Percentiles rank a stretch among this genome's conserved stretches.
phyloP scores from a whole-genome alignment of 2,888 invertebrate genomes.

The Protophormia terraenovae region DNA sequence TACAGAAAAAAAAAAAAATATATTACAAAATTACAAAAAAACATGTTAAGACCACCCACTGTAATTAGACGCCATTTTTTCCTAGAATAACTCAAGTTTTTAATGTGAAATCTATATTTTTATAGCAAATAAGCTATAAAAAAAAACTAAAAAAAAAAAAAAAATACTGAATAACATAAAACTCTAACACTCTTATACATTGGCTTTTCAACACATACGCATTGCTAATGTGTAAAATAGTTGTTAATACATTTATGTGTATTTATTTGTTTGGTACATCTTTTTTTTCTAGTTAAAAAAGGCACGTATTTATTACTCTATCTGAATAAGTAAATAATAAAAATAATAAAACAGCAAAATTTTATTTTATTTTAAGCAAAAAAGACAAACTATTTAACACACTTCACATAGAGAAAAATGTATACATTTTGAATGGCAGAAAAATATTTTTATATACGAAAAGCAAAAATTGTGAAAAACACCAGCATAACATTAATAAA shows the following conservation, averaged over 20 bases:
- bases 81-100: constrained; percentile 53
- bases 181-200: too few relatives aligned
- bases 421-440: background rate
- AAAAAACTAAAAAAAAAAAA: constrained; percentile 20
- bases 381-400: constrained; percentile 47
- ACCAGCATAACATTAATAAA: constrained; percentile 20
- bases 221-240: background rate
- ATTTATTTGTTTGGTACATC: background rate
- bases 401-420: constrained; percentile 26
- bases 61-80: constrained; percentile 67
- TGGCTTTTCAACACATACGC: too few relatives aligned
- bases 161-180: too few relatives aligned
- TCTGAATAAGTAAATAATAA: constrained; percentile 63
- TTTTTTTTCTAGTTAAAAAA: constrained; percentile 10
- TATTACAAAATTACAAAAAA: constrained; percentile 17
- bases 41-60: constrained; percentile 64
- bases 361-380: background rate
- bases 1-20: background rate
- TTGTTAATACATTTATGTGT: background rate
- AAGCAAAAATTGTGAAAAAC: constrained; percentile 25
- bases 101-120: constrained; percentile 56
- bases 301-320: constrained; percentile 61
- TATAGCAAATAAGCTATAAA: constrained; percentile 49
- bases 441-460: background rate
- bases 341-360: constrained; percentile 25